phyloP scores from a whole-genome alignment of 2,113 vertebrate species.

The Eretmochelys imbricata region DNA sequence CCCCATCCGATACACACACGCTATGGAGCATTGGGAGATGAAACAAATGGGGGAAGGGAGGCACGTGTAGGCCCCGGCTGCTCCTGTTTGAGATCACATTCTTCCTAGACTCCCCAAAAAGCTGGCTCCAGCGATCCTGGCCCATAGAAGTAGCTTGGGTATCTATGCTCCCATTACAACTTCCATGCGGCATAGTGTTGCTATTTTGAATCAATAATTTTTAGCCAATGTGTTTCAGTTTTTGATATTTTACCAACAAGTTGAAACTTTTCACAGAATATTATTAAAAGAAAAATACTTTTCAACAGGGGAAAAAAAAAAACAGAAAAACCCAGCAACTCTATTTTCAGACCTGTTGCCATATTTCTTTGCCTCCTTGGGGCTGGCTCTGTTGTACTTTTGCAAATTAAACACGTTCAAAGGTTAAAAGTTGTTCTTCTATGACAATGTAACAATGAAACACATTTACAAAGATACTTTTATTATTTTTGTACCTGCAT shows the following conservation, averaged over 20 bases:
- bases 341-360: not conserved
- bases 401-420: not conserved
- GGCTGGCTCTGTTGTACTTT: not conserved
- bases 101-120: not conserved
- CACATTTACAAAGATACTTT: not conserved
- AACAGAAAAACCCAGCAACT: not conserved
- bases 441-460: not conserved
- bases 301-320: not conserved
- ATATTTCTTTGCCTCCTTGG: not conserved
- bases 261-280: not conserved
- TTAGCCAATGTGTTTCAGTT: not conserved
- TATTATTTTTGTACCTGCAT: not conserved
- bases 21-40: not conserved
- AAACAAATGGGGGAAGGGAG: not conserved
- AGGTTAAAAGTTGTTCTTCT: not conserved
- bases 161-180: not conserved
- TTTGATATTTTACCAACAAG: not conserved
- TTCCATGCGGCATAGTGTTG: not conserved
- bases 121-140: not conserved
- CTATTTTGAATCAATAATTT: not conserved
- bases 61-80: not conserved
- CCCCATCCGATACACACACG: fast-evolving
- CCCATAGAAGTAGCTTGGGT: not conserved
- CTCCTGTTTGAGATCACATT: not conserved
- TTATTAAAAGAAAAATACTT: not conserved